Percentiles rank a stretch among this genome's conserved stretches.
Conservation (phyloP, 2,888 invertebrate genomes). For the Rhingia campestris region DNA sequence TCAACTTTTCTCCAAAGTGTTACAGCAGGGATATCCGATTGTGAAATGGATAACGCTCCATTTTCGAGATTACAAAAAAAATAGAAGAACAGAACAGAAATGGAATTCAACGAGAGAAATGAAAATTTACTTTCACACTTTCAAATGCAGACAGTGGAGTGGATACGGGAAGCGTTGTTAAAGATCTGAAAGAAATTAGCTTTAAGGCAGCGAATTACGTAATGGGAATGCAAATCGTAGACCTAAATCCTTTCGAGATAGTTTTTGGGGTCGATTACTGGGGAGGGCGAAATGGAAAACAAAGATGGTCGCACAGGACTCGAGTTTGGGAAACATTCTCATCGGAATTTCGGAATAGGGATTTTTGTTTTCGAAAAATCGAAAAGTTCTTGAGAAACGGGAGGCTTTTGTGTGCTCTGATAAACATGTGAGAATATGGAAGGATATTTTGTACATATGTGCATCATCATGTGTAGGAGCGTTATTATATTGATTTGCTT, state of each 20-base stretch:
- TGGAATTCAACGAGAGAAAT: conserved; percentile 37
- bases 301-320: too few relatives aligned
- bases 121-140: conserved; percentile 61
- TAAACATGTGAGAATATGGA: too few relatives aligned
- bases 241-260: conserved; percentile 29
- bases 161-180: conserved; percentile 7
- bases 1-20: conserved; percentile 56
- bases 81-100: background rate
- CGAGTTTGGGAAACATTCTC: too few relatives aligned
- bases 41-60: conserved; percentile 61
- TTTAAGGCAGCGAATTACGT: conserved; percentile 31
- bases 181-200: conserved; percentile 44
- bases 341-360: too few relatives aligned
- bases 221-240: conserved; percentile 43
- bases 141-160: conserved; percentile 9
- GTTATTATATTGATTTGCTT: too few relatives aligned
- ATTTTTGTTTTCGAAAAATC: too few relatives aligned
- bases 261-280: conserved; percentile 6
- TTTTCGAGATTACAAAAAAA: conserved; percentile 53
- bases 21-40: conserved; percentile 53
- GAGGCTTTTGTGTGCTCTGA: too few relatives aligned
- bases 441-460: too few relatives aligned
- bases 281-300: too few relatives aligned
- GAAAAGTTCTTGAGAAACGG: too few relatives aligned
- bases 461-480: too few relatives aligned